These are phyloP conservation scores for Fregata magnificens DNA, from an alignment of 2,113 vertebrate genomes.

Conservation along the genomic window DNA sequence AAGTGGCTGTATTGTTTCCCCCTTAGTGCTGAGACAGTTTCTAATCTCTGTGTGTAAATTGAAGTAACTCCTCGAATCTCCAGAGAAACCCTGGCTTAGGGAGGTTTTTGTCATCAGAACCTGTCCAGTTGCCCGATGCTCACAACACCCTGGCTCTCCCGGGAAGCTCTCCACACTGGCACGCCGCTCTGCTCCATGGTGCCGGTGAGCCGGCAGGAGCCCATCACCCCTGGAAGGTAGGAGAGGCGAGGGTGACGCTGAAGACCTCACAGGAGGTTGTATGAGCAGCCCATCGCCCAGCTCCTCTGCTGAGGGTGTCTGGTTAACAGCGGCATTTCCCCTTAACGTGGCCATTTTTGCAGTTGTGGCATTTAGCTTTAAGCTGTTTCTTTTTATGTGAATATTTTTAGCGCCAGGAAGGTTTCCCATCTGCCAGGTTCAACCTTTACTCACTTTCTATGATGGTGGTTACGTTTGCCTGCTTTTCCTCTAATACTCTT, in stretches of 20 bases:
- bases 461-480: not conserved
- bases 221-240: rapidly evolving
- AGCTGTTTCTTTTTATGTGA: not conserved
- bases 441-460: rapidly evolving
- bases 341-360: rapidly evolving
- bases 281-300: not conserved
- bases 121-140: not conserved
- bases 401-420: not conserved
- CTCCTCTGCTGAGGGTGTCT: too few species aligned
- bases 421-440: not conserved
- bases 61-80: not conserved
- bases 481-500: not conserved
- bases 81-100: not conserved
- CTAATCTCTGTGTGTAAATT: not conserved
- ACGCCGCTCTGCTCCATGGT: too few species aligned
- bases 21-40: too few species aligned
- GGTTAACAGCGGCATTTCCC: not conserved
- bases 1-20: too few species aligned
- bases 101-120: not conserved
- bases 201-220: not conserved
- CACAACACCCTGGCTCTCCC: not conserved
- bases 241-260: not conserved
- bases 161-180: rapidly evolving
- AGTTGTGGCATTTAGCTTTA: not conserved
- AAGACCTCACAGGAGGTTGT: not conserved